These are phyloP conservation scores for Saccostrea echinata DNA, from an alignment of 1,140 invertebrate species.

Conservation along the genomic window DNA sequence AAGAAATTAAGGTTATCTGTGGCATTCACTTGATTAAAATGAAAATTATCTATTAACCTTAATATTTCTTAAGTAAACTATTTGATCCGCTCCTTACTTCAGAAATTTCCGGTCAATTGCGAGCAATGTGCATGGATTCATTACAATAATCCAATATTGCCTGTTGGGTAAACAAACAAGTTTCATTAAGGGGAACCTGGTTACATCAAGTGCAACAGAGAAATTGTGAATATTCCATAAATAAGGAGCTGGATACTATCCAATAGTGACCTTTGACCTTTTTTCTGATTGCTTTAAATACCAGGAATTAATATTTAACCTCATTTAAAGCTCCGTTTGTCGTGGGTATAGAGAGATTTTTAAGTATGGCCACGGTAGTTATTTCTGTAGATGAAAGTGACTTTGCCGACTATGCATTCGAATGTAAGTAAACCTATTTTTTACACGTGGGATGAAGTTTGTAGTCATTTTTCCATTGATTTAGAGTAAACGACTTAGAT, in stretches of 20 bases:
- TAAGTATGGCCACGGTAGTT: conserved; percentile 36
- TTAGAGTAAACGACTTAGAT: too few relatives aligned
- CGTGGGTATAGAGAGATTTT: neutral
- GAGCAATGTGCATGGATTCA: neutral
- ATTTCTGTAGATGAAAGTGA: conserved; percentile 42
- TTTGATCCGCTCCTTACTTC: neutral
- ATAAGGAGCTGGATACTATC: neutral
- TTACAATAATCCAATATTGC: neutral
- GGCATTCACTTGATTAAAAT: too few relatives aligned
- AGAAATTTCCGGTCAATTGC: neutral
- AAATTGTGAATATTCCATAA: neutral
- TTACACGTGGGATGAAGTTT: too few relatives aligned
- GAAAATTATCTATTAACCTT: too few relatives aligned
- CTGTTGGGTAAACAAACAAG: too few relatives aligned
- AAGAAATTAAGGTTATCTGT: too few relatives aligned
- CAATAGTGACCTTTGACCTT: neutral
- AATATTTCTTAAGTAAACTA: neutral
- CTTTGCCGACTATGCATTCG: conserved; percentile 41
- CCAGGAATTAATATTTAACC: neutral
- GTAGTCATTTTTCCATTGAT: too few relatives aligned
- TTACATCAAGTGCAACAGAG: neutral
- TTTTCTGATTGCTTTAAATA: neutral
- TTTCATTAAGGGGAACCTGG: neutral
- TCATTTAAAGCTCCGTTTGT: neutral
- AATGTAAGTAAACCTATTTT: conserved; percentile 29